Percentiles rank a stretch among this genome's conserved stretches.
Evolutionary conservation across 1,140 invertebrate genomes (phyloP).

Genomic region (Sarcophaga bullata): DNA sequence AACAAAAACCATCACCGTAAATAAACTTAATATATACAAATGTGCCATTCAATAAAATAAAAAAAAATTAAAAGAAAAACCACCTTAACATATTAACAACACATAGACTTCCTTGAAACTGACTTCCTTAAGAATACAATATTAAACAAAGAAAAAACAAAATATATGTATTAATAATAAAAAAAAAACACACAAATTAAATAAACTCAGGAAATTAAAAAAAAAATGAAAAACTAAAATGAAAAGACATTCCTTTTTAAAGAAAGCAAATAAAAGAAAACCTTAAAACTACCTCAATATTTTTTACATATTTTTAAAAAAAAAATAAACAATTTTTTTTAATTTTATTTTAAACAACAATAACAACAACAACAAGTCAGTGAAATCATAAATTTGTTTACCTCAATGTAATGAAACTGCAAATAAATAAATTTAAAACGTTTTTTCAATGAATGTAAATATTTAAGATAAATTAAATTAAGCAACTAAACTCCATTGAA

Average conservation of each 20-base stretch:
- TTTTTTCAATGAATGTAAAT: too few relatives aligned
- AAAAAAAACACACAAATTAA: neutral
- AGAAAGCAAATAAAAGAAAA: conserved; percentile 18
- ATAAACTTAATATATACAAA: conserved; percentile 19
- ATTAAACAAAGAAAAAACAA: neutral
- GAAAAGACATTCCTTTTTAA: conserved; percentile 34
- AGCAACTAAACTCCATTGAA: neutral
- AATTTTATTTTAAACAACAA: conserved; percentile 26
- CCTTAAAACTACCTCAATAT: conserved; percentile 38
- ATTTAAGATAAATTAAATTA: neutral
- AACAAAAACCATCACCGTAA: neutral
- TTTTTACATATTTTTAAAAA: neutral
- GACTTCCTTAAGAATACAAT: conserved; percentile 6
- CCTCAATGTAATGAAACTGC: neutral
- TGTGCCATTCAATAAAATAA: conserved; percentile 30
- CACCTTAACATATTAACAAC: conserved; percentile 13
- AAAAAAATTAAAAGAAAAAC: neutral
- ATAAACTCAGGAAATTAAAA: conserved; percentile 24
- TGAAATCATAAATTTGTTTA: conserved; percentile 35
- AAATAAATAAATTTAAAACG: neutral
- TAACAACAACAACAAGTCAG: conserved; percentile 31
- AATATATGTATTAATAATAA: neutral
- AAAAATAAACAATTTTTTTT: too few relatives aligned
- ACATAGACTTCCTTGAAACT: conserved; percentile 23
- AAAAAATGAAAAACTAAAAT: conserved; percentile 3